Conservation (phyloP, 2,797 vertebrate species). For the Dipus sagitta region DNA sequence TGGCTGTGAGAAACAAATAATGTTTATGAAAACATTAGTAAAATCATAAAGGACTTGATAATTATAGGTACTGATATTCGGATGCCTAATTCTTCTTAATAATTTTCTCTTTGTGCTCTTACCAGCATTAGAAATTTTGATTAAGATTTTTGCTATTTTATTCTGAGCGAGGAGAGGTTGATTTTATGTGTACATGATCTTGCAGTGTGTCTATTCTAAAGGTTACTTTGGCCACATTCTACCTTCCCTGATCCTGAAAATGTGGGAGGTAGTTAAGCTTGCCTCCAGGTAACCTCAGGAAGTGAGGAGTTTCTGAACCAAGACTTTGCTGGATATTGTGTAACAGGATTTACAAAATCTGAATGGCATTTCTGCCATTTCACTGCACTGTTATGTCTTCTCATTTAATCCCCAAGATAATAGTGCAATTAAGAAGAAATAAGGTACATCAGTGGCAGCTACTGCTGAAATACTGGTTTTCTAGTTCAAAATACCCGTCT, state of each 20-base stretch:
- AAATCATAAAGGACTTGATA: background rate
- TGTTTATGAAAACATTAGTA: background rate
- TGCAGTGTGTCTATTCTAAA: background rate
- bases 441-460: background rate
- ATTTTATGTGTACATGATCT: background rate
- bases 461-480: constrained; percentile 56
- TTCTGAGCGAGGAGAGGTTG: constrained; percentile 10
- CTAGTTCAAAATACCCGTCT: constrained; percentile 40
- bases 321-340: background rate
- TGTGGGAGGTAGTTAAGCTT: background rate
- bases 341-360: constrained; percentile 14
- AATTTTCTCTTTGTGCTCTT: background rate
- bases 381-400: background rate
- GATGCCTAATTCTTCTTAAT: background rate
- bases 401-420: constrained; percentile 46
- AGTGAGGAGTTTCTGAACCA: background rate
- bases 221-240: background rate
- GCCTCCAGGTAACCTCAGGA: background rate
- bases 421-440: constrained; percentile 36
- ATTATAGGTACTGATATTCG: background rate
- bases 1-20: background rate
- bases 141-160: background rate
- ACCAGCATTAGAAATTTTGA: background rate
- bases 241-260: background rate
- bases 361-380: background rate